These are phyloP conservation scores for Paragorgia papillata DNA, from an alignment of 92 coral and sea anemone genomes.

Conservation along the genomic window DNA sequence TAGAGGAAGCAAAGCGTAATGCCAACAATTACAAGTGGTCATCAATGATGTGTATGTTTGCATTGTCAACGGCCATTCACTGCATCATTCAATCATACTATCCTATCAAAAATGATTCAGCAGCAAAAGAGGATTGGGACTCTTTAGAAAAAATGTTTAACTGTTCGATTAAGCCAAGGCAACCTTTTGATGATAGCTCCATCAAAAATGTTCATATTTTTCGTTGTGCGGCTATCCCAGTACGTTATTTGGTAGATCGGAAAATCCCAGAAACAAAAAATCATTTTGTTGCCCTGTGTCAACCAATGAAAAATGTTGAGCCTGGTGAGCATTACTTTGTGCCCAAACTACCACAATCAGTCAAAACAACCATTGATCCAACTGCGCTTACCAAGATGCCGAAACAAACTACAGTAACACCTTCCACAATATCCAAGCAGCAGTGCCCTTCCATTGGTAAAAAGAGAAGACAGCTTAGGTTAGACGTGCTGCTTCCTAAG, in stretches of 20 bases:
- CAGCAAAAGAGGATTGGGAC: constrained; percentile 30
- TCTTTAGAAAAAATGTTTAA: constrained; percentile 39
- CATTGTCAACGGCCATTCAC: constrained; percentile 31
- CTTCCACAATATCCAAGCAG: constrained; percentile 10
- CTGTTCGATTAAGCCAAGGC: constrained; percentile 36
- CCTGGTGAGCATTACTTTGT: constrained; percentile 36
- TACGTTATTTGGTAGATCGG: constrained; percentile 40
- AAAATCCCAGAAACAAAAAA: constrained; percentile 33
- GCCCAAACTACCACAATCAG: constrained; percentile 12
- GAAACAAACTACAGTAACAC: background rate
- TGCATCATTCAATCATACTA: constrained; percentile 44
- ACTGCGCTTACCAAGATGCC: background rate
- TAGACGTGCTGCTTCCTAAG: constrained; percentile 37
- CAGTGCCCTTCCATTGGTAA: constrained; percentile 8
- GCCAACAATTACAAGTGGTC: constrained; percentile 30
- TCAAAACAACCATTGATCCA: background rate
- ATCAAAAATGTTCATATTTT: constrained; percentile 31
- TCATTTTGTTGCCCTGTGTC: constrained; percentile 48
- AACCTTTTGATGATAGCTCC: constrained; percentile 2
- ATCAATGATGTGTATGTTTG: constrained; percentile 42
- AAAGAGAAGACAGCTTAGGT: constrained; percentile 33
- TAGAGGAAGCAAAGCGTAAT: constrained; percentile 38
- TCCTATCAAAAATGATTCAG: constrained; percentile 33
- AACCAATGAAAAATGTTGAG: constrained; percentile 47
- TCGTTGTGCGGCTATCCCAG: constrained; percentile 49